A percentile compares a stretch with the other conserved stretches of the same genome.
Conservation (phyloP, 2,888 invertebrate species). For the Chaitophorus viminalis region DNA sequence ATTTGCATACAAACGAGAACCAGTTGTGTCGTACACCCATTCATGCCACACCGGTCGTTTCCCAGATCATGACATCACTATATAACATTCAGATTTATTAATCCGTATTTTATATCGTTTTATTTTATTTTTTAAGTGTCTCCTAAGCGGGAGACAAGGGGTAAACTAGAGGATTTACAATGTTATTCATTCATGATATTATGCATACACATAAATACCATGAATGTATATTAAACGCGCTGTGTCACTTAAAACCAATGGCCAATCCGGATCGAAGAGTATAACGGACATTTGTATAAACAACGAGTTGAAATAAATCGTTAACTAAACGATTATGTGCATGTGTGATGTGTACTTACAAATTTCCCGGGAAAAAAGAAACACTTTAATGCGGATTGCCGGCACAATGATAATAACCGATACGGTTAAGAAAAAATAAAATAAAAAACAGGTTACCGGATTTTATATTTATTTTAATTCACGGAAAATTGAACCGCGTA, state of each 20-base stretch:
- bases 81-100: constrained; percentile 15
- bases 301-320: constrained; percentile 11
- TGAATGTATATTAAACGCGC: neutral
- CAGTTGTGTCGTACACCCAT: constrained; percentile 47
- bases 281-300: constrained; percentile 1
- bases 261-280: constrained; percentile 6
- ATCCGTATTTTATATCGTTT: constrained; percentile 16
- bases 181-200: constrained; percentile 5
- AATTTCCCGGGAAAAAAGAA: neutral
- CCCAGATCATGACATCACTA: constrained; percentile 19
- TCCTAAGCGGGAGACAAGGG: neutral
- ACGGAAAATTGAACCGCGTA: neutral
- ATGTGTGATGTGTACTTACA: neutral
- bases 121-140: neutral
- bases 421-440: neutral
- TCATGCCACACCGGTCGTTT: constrained; percentile 43
- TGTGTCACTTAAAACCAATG: neutral
- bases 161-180: constrained; percentile 2
- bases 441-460: neutral
- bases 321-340: constrained; percentile 1
- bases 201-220: too few relatives aligned
- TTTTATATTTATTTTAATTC: neutral
- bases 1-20: constrained; percentile 49
- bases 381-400: neutral
- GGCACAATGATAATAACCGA: neutral